Evolutionary conservation across 1,140 invertebrate species (phyloP).

Genomic region (Achroia grisella): DNA sequence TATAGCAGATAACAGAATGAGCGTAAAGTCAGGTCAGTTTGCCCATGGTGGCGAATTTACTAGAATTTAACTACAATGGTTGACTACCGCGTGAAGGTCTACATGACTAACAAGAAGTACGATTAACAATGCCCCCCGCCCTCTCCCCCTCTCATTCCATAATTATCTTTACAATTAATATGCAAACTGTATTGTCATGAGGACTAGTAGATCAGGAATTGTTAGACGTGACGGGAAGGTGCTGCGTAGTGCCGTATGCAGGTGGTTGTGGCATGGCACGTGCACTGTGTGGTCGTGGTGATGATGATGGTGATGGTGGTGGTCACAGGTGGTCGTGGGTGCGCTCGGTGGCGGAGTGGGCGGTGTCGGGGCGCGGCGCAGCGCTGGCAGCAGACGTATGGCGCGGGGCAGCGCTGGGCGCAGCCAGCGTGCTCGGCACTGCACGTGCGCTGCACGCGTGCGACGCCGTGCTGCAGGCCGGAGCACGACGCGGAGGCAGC

Average conservation of each 20-base stretch:
- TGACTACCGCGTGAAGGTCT: too few species aligned
- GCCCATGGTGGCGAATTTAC: too few species aligned
- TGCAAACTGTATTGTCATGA: too few species aligned
- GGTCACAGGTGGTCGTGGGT: slow-evolving; percentile 53
- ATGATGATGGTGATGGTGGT: slow-evolving; percentile 56
- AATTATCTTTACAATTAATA: too few species aligned
- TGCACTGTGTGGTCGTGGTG: slow-evolving; percentile 39
- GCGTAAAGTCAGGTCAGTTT: too few species aligned
- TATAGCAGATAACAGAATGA: too few species aligned
- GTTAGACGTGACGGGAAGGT: too few species aligned
- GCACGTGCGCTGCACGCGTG: slow-evolving; percentile 54
- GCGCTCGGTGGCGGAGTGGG: slow-evolving; percentile 52
- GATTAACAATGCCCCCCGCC: too few species aligned
- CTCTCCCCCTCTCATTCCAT: too few species aligned
- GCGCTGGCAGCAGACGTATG: slow-evolving; percentile 52
- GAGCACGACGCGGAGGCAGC: slow-evolving; percentile 37
- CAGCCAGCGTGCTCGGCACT: slow-evolving; percentile 50
- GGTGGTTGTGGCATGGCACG: slow-evolving; percentile 55
- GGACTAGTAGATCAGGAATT: too few species aligned
- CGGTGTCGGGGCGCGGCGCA: slow-evolving; percentile 41
- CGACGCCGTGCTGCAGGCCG: slow-evolving; percentile 49
- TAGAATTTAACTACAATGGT: too few species aligned
- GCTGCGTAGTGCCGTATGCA: slow-evolving; percentile 8
- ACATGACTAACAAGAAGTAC: too few species aligned
- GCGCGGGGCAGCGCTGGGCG: slow-evolving; percentile 45